Percentiles rank a stretch among this genome's conserved stretches.
phyloP scores from a whole-genome alignment of 2,113 vertebrate species.

The Amphiprion ocellaris region DNA sequence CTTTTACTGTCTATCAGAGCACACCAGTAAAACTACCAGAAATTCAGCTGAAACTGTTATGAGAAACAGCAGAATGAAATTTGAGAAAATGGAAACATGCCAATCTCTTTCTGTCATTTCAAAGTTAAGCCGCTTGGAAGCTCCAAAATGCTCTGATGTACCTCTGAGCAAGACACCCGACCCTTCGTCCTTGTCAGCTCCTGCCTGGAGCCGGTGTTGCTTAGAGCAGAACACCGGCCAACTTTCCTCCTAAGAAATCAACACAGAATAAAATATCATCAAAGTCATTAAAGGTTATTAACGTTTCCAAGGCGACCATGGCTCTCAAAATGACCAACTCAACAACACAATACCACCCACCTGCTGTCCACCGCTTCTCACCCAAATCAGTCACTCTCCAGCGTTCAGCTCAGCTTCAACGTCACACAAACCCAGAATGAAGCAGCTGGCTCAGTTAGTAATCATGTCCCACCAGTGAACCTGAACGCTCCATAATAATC shows the following conservation, averaged over 20 bases:
- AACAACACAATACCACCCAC: conserved; percentile 15
- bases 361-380: not conserved
- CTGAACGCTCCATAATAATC: conserved; percentile 28
- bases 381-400: conserved; percentile 17
- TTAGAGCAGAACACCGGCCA: not conserved
- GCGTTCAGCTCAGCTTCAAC: conserved; percentile 18
- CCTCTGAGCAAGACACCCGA: conserved; percentile 12
- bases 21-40: conserved; percentile 6
- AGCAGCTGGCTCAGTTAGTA: conserved; percentile 21
- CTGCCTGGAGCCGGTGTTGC: not conserved
- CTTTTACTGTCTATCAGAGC: conserved; percentile 20
- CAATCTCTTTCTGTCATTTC: not conserved
- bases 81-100: conserved; percentile 8
- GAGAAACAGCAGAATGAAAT: conserved; percentile 13
- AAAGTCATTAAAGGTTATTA: conserved; percentile 3
- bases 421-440: not conserved
- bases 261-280: not conserved
- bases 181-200: not conserved
- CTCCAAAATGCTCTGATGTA: conserved; percentile 7
- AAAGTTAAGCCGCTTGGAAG: not conserved
- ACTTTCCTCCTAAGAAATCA: not conserved
- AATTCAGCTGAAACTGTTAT: conserved; percentile 18
- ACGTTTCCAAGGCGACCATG: conserved; percentile 30
- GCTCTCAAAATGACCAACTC: conserved; percentile 19
- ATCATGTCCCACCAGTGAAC: conserved; percentile 6